A percentile compares a stretch with the other conserved stretches of the same genome.
phyloP scores from a whole-genome alignment of 2,797 vertebrate genomes.

The Rhyacichthys aspro region DNA sequence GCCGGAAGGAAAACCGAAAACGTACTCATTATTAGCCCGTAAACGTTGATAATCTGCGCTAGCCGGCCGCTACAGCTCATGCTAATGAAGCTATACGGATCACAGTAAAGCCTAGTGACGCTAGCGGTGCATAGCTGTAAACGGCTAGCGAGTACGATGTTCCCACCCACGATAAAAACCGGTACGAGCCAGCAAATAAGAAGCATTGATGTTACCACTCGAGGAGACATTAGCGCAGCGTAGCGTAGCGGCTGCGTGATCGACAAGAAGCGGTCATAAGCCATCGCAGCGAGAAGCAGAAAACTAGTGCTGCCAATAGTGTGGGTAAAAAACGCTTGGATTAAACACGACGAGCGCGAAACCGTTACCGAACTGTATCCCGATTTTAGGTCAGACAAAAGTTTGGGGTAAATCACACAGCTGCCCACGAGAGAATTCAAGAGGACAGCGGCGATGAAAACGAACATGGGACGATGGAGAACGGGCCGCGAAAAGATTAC shows the following conservation, averaged over 20 bases:
- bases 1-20: neutral
- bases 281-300: neutral
- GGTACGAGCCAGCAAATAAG: neutral
- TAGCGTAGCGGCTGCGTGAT: neutral
- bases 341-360: neutral
- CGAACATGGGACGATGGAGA: constrained; percentile 2
- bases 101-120: neutral
- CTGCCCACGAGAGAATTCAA: neutral
- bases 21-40: neutral
- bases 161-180: neutral
- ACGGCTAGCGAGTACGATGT: neutral
- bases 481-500: neutral
- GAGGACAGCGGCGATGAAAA: constrained; percentile 1
- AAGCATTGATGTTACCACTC: neutral
- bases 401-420: neutral
- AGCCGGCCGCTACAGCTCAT: neutral
- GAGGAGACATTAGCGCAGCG: neutral
- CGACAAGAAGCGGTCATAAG: neutral
- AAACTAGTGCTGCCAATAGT: neutral
- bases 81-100: neutral
- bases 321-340: neutral
- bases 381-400: neutral
- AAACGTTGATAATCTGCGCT: neutral
- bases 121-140: neutral
- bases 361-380: neutral